Conservation (phyloP, 2,888 invertebrate species). For the Drosophila melanocephala region DNA sequence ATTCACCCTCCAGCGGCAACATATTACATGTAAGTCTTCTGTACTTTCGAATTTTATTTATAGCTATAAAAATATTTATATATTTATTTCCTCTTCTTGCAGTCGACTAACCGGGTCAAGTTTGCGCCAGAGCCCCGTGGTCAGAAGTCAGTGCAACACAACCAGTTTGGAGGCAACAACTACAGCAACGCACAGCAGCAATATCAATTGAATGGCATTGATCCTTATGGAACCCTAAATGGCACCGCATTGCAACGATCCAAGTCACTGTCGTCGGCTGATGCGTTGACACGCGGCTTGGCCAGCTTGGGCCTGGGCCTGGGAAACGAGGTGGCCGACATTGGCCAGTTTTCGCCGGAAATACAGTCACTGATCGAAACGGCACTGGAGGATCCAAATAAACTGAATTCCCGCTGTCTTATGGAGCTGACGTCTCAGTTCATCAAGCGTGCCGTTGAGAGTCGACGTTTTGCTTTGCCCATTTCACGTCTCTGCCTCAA, state of each 20-base stretch:
- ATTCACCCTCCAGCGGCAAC: conserved; percentile 91
- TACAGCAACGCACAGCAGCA: conserved; percentile 64
- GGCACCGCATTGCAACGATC: conserved; percentile 89
- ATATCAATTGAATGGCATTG: conserved; percentile 60
- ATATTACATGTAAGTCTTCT: conserved; percentile 87
- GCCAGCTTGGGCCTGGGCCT: conserved; percentile 88
- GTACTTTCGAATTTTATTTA: not conserved
- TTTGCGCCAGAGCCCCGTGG: conserved; percentile 83
- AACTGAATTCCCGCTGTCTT: conserved; percentile 89
- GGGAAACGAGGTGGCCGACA: conserved; percentile 90
- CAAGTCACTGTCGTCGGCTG: conserved; percentile 92
- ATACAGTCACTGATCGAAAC: conserved; percentile 91
- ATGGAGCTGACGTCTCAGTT: conserved; percentile 95
- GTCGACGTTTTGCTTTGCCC: conserved; percentile 90
- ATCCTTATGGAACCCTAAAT: conserved; percentile 70
- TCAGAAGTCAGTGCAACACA: conserved; percentile 78
- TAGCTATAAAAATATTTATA: not conserved
- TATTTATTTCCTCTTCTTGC: not conserved
- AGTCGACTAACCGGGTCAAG: conserved; percentile 84
- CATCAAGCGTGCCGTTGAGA: conserved; percentile 92
- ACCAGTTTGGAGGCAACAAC: conserved; percentile 41
- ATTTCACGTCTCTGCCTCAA: conserved; percentile 94
- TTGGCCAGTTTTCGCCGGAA: conserved; percentile 91
- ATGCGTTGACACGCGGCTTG: conserved; percentile 89
- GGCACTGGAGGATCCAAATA: conserved; percentile 93